Evolutionary conservation across 1,140 invertebrate genomes (phyloP), one percentile per base, ranked within the genome.

Genomic region (Bombus waltoni): DNA sequence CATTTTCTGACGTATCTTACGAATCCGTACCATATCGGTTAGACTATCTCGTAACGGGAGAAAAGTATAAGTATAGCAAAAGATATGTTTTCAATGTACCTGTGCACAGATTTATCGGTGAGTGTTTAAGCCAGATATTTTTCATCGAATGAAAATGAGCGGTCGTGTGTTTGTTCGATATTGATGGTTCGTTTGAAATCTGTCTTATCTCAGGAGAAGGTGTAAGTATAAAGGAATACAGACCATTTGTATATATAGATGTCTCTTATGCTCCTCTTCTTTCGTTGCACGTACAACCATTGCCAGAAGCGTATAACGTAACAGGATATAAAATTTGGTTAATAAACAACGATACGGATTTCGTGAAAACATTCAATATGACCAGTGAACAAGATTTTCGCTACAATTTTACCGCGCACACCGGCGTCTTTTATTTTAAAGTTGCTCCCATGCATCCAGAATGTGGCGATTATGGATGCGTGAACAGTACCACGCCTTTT

Each of bases 11-110:
- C 38, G 87, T 87, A 42, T 85, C 86, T 18, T 93, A 90, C 75
- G 94, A 94, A 90, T 91, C 89, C 9, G 78, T 65, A 15, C 85
- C 92, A 22, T 95, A 94, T 68, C 88, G 88, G 13, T 85, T 95
- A 65, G 92, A 95, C 32, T 94, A 94, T 78, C 62, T 92, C 0
- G 81, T 93, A 40, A 87, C 75, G 28, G 88, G 86, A 2, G 42
- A 92, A 18, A 83, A 83, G 68, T 93, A 92, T 73, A 89, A 91
- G 57, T 94, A 94, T 76, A 94, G 88, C 78, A 92, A 92, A 82
- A 92, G 93, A 87, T 93, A 95, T 22, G 86, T 95, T 72, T 95
- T 95, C 74, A 91, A 89, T 42, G 92, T 94, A 70, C 94, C 94
- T 65, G 79, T 78, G 62, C 93, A 94, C 42, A 91, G 84, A 80